Evolutionary conservation across 2,113 vertebrate genomes (phyloP).

Genomic region (Oncorhynchus clarkii): DNA sequence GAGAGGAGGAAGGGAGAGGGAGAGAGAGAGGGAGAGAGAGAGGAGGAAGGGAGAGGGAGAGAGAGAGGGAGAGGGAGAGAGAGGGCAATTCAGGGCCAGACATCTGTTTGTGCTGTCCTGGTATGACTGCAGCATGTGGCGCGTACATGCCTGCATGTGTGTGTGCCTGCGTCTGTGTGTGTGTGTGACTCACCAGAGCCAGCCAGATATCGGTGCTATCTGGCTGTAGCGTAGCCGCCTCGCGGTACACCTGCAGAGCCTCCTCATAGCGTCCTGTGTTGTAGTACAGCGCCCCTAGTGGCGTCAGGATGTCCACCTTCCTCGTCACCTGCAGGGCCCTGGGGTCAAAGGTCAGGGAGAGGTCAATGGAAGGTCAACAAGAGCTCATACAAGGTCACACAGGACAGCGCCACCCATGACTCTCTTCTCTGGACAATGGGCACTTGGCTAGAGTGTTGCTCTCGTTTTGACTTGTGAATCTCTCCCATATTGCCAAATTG

Average conservation of each 20-base stretch:
- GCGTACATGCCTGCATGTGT: background rate
- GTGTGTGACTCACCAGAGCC: slow-evolving; percentile 80
- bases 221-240: slow-evolving; percentile 81
- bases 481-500: background rate
- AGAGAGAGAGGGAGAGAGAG: no score
- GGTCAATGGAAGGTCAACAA: background rate
- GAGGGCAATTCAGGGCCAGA: background rate
- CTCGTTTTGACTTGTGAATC: background rate
- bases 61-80: background rate
- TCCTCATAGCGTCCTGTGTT: slow-evolving; percentile 91
- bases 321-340: slow-evolving; percentile 86
- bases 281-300: slow-evolving; percentile 91
- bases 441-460: background rate
- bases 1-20: background rate
- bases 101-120: background rate
- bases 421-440: no score
- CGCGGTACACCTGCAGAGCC: slow-evolving; percentile 85
- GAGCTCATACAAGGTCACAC: background rate
- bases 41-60: no score
- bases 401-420: background rate
- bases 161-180: background rate
- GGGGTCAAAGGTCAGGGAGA: slow-evolving; percentile 36
- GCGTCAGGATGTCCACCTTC: slow-evolving; percentile 86
- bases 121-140: background rate
- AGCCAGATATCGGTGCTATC: slow-evolving; percentile 83